phyloP scores from a whole-genome alignment of 2,888 invertebrate genomes.

The Dasypolia templi region DNA sequence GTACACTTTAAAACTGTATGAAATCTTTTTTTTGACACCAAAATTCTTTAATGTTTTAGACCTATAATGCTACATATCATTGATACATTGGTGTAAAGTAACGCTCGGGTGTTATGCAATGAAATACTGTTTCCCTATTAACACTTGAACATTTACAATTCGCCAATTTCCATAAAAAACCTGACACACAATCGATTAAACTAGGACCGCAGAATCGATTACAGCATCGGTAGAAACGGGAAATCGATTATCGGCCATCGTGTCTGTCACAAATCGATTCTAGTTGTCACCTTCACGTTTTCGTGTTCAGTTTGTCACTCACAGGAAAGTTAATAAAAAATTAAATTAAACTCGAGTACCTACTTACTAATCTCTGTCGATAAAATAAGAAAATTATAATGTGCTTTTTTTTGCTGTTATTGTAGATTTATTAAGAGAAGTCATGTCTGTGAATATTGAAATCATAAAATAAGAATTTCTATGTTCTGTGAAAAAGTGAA shows the following conservation, averaged over 20 bases:
- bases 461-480: constrained; percentile 6
- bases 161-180: constrained; percentile 60
- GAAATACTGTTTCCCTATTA: constrained; percentile 47
- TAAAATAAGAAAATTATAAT: constrained; percentile 24
- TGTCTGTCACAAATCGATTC: constrained; percentile 89
- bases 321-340: constrained; percentile 44
- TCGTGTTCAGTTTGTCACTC: constrained; percentile 62
- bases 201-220: constrained; percentile 81
- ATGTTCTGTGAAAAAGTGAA: constrained; percentile 2
- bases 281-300: constrained; percentile 86
- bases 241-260: constrained; percentile 86
- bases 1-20: too few relatives aligned
- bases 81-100: constrained; percentile 13
- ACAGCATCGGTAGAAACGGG: constrained; percentile 76
- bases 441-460: constrained; percentile 12
- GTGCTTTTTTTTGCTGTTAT: constrained; percentile 15
- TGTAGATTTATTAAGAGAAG: constrained; percentile 19
- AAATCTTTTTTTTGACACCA: too few relatives aligned
- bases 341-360: constrained; percentile 51
- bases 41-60: too few relatives aligned
- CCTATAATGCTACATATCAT: too few relatives aligned
- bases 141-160: constrained; percentile 52
- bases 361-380: constrained; percentile 40
- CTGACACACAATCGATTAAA: constrained; percentile 77
- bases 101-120: constrained; percentile 22